Conservation (phyloP, 2,113 vertebrate species). For the Catharus fuscescens region DNA sequence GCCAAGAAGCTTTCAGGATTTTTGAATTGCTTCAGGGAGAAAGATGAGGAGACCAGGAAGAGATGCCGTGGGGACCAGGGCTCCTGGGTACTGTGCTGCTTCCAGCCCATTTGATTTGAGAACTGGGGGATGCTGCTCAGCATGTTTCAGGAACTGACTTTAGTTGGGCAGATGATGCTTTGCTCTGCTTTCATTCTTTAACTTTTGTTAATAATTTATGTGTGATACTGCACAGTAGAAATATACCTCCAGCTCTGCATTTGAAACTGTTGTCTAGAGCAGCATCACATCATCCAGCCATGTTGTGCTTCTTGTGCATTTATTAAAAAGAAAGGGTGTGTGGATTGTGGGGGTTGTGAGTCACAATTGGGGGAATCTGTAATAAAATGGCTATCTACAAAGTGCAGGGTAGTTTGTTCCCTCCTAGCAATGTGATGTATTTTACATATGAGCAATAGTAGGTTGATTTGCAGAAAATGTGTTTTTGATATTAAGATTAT, state of each 20-base stretch:
- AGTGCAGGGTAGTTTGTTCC: slow-evolving; percentile 30
- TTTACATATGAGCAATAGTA: slow-evolving; percentile 58
- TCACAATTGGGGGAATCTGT: not conserved
- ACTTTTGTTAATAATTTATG: slow-evolving; percentile 16
- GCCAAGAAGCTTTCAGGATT: not conserved
- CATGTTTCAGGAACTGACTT: not conserved
- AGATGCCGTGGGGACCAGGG: not conserved
- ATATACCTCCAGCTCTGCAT: not conserved
- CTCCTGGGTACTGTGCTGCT: not conserved
- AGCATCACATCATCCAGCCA: not conserved
- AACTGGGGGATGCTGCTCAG: not conserved
- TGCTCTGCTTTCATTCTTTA: slow-evolving; percentile 12
- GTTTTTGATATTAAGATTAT: slow-evolving; percentile 63
- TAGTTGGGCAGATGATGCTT: not conserved
- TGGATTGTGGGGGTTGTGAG: not conserved
- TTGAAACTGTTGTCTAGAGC: not conserved
- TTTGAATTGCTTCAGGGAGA: not conserved
- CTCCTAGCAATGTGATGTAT: not conserved
- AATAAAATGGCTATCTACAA: not conserved
- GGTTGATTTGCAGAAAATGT: slow-evolving; percentile 55
- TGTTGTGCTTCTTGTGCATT: not conserved
- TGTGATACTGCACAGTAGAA: not conserved
- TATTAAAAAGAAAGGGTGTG: not conserved
- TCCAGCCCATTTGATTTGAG: not conserved
- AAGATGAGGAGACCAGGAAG: not conserved